A percentile compares a stretch with the other conserved stretches of the same genome.
phyloP scores from a whole-genome alignment of 1,140 invertebrate species.

The Pachypsylla venusta region DNA sequence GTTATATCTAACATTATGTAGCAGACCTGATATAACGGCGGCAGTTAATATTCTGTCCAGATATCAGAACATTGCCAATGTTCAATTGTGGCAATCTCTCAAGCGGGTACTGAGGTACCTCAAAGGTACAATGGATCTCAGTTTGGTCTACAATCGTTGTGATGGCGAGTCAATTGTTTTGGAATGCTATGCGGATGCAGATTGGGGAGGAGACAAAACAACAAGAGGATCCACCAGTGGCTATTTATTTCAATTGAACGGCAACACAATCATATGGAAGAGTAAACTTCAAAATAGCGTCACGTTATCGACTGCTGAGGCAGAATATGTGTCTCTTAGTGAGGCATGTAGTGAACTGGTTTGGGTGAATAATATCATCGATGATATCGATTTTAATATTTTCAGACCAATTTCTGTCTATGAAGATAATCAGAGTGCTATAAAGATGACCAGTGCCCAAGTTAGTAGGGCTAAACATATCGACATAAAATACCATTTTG shows the following conservation, averaged over 20 bases:
- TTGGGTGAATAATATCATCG: neutral
- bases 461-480: conserved; percentile 17
- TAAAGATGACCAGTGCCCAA: too few species aligned
- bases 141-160: conserved; percentile 21
- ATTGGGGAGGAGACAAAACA: neutral
- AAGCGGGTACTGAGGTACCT: conserved; percentile 26
- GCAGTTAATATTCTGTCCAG: conserved; percentile 24
- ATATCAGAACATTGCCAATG: conserved; percentile 22
- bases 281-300: conserved; percentile 8
- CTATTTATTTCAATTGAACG: neutral
- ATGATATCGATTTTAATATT: neutral
- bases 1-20: conserved; percentile 25
- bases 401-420: neutral
- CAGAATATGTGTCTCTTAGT: neutral
- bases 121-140: conserved; percentile 21
- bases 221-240: neutral
- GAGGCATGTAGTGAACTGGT: neutral
- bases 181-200: neutral
- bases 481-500: conserved; percentile 15
- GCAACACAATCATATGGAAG: conserved; percentile 23
- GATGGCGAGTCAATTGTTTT: neutral
- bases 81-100: conserved; percentile 22
- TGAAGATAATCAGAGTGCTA: neutral
- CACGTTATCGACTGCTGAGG: neutral
- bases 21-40: conserved; percentile 25